Percentiles rank a stretch among this genome's conserved stretches.
phyloP scores from a whole-genome alignment of 2,888 invertebrate genomes.

The Epirrhoe alternata region DNA sequence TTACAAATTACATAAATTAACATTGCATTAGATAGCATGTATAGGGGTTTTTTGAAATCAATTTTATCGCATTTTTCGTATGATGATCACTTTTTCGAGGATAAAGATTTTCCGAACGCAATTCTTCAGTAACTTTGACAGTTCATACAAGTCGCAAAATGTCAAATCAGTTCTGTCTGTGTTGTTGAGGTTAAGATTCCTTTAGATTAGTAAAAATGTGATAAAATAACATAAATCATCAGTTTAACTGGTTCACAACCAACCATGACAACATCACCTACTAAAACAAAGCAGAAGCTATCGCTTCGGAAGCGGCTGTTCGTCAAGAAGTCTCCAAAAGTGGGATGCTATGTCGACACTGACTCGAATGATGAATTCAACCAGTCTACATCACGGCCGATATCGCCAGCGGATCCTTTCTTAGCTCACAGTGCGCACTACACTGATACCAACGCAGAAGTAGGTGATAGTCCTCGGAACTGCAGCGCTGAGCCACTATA shows the following conservation, averaged over 20 bases:
- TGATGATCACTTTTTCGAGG: background rate
- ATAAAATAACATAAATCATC: slow-evolving; percentile 78
- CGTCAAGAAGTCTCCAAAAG: slow-evolving; percentile 82
- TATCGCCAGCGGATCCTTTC: slow-evolving; percentile 80
- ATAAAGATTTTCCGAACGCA: slow-evolving; percentile 32
- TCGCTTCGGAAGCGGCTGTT: slow-evolving; percentile 80
- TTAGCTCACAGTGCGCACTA: slow-evolving; percentile 73
- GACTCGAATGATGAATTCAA: slow-evolving; percentile 78
- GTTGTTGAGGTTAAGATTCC: slow-evolving; percentile 74
- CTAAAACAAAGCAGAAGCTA: slow-evolving; percentile 78
- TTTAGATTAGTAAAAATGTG: slow-evolving; percentile 79
- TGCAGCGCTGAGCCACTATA: slow-evolving; percentile 56
- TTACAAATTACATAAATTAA: background rate
- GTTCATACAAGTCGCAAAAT: slow-evolving; percentile 50
- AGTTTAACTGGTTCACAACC: slow-evolving; percentile 67
- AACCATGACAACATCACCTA: slow-evolving; percentile 81
- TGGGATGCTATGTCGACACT: slow-evolving; percentile 81
- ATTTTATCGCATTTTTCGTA: background rate
- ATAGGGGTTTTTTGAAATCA: too few relatives aligned
- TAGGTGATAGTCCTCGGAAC: slow-evolving; percentile 56
- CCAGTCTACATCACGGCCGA: slow-evolving; percentile 76
- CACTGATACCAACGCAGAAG: slow-evolving; percentile 59
- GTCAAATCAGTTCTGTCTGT: slow-evolving; percentile 44
- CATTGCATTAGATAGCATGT: too few relatives aligned
- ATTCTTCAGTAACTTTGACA: slow-evolving; percentile 48